A percentile compares a stretch with the other conserved stretches of the same genome.
phyloP scores from a whole-genome alignment of 2,888 invertebrate genomes.

The Lasiommata megera region DNA sequence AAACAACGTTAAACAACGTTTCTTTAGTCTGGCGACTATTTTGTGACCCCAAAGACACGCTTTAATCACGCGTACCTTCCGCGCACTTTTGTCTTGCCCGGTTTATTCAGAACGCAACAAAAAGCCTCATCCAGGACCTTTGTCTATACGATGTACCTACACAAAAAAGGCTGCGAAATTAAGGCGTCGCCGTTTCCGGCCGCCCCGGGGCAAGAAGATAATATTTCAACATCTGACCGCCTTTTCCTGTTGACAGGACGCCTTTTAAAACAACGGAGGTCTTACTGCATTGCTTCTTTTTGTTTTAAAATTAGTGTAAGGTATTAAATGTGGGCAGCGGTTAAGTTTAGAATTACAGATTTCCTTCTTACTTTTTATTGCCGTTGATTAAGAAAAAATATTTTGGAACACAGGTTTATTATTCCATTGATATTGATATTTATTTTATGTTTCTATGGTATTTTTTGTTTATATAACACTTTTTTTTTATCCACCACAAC shows the following conservation, averaged over 20 bases:
- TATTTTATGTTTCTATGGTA: too few relatives aligned
- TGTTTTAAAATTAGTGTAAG: background rate
- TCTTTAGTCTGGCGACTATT: background rate
- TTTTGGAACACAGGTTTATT: too few relatives aligned
- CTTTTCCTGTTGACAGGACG: slow-evolving; percentile 5
- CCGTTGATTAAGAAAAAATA: too few relatives aligned
- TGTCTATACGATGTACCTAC: slow-evolving; percentile 27
- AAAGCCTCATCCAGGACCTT: slow-evolving; percentile 26
- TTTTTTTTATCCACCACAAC: too few relatives aligned
- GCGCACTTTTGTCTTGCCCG: slow-evolving; percentile 23
- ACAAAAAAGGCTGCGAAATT: slow-evolving; percentile 21
- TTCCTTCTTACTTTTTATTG: too few relatives aligned
- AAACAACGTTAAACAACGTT: background rate
- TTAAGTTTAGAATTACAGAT: too few relatives aligned
- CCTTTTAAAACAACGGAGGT: slow-evolving; percentile 3
- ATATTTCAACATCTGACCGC: slow-evolving; percentile 28
- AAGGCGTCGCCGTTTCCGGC: slow-evolving; percentile 11
- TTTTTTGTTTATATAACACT: too few relatives aligned
- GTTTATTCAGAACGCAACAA: slow-evolving; percentile 21
- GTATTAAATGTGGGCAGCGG: too few relatives aligned
- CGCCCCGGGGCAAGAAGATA: slow-evolving; percentile 15
- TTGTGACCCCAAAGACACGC: background rate
- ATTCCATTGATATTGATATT: too few relatives aligned
- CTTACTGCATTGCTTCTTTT: background rate
- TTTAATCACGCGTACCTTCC: slow-evolving; percentile 27